phyloP scores from a whole-genome alignment of 2,113 vertebrate species.

The Peucedramus taeniatus region DNA sequence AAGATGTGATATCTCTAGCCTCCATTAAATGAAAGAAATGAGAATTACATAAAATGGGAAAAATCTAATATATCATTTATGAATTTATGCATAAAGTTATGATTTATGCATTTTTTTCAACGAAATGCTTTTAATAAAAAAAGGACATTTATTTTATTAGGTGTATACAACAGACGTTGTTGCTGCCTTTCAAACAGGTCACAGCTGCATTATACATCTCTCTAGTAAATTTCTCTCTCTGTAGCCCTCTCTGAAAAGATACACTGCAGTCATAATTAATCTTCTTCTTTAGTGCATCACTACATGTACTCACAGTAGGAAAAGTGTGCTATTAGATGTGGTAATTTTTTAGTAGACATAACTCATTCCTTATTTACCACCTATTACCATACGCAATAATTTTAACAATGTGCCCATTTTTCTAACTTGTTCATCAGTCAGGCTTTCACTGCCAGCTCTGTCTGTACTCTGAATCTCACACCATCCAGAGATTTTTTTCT shows the following conservation, averaged over 20 bases:
- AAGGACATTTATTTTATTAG: accelerated
- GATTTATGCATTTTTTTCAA: neutral
- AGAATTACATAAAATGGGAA: neutral
- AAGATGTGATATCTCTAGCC: neutral
- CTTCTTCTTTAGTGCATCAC: neutral
- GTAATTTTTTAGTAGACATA: neutral
- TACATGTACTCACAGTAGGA: neutral
- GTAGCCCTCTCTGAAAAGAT: neutral
- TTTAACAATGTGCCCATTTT: neutral
- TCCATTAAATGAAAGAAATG: neutral
- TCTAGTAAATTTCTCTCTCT: neutral
- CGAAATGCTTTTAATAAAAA: neutral
- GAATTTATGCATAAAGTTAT: neutral
- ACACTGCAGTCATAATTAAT: neutral
- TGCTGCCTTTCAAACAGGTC: neutral
- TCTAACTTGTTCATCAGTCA: neutral
- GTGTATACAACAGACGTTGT: neutral
- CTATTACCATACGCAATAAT: neutral
- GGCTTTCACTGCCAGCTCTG: neutral
- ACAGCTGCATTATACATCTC: neutral
- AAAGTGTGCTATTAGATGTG: neutral
- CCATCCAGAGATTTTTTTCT: neutral
- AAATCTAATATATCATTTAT: neutral
- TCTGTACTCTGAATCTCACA: neutral
- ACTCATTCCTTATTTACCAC: neutral